Evolutionary conservation across 2,113 vertebrate genomes (phyloP).

Genomic region (Plecturocebus donacophilus): DNA sequence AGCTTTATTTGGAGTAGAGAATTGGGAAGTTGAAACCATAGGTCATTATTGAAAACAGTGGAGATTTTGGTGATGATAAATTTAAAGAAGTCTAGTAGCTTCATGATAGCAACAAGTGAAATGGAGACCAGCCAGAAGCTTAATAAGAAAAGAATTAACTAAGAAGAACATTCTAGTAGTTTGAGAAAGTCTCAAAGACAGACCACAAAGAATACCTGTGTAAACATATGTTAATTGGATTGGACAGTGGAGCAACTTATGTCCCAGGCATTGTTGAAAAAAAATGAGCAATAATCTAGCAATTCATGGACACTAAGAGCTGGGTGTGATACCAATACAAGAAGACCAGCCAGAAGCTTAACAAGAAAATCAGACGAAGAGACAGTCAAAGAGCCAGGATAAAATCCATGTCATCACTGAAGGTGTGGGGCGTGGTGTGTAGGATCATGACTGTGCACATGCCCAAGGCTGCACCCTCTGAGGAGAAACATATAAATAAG

Average conservation of each 20-base stretch:
- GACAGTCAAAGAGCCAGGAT: not conserved
- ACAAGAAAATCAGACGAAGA: not conserved
- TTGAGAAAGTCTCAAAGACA: not conserved
- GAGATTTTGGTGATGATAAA: not conserved
- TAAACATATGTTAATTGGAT: not conserved
- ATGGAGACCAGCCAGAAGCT: not conserved
- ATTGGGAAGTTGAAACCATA: not conserved
- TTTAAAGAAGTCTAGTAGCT: not conserved
- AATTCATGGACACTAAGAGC: not conserved
- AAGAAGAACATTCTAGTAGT: not conserved
- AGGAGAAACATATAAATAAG: not conserved
- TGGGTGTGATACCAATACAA: not conserved
- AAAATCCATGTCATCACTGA: not conserved
- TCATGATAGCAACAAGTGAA: not conserved
- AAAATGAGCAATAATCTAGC: not conserved
- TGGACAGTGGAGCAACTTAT: not conserved
- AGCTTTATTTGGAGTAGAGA: not conserved
- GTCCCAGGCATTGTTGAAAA: not conserved
- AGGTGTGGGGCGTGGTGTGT: rapidly evolving
- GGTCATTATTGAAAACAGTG: not conserved
- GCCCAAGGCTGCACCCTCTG: not conserved
- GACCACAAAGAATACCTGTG: not conserved
- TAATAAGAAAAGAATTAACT: not conserved
- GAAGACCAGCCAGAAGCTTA: not conserved
- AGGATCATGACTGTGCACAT: not conserved